Evolutionary conservation across 2,113 vertebrate genomes (phyloP).

Genomic region (Prunella fulvescens): DNA sequence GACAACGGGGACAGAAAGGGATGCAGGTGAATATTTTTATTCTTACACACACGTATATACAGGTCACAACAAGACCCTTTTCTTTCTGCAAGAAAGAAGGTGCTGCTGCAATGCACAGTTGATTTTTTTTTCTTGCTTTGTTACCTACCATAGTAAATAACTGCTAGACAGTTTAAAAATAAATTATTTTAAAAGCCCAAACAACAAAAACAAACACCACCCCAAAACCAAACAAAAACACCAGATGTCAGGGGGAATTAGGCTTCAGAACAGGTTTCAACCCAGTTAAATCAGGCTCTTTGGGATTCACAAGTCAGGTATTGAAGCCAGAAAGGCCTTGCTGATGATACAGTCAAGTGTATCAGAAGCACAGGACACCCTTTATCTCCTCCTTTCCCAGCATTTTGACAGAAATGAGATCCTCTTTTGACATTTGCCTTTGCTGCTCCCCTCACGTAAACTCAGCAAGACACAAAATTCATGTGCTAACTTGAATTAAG

Average conservation of each 20-base stretch:
- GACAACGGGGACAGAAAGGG: neutral
- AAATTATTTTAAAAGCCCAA: neutral
- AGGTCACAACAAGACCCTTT: neutral
- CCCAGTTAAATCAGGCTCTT: fast-evolving
- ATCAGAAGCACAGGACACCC: neutral
- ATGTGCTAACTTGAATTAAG: neutral
- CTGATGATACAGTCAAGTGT: neutral
- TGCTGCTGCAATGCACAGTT: neutral
- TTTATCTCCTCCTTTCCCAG: neutral
- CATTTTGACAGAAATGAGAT: neutral
- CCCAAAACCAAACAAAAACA: neutral
- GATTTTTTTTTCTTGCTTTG: neutral
- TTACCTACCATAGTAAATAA: neutral
- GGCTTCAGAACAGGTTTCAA: neutral
- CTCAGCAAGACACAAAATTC: neutral
- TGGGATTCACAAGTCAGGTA: neutral
- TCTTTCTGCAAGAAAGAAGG: neutral
- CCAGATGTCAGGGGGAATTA: neutral
- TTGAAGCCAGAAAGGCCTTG: neutral
- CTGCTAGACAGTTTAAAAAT: neutral
- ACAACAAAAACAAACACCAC: neutral
- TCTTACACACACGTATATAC: neutral
- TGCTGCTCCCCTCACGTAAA: neutral
- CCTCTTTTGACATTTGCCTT: neutral
- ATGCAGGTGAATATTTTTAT: neutral